Conservation (phyloP, 2,888 invertebrate species). For the Drosophila flavopinicola region DNA sequence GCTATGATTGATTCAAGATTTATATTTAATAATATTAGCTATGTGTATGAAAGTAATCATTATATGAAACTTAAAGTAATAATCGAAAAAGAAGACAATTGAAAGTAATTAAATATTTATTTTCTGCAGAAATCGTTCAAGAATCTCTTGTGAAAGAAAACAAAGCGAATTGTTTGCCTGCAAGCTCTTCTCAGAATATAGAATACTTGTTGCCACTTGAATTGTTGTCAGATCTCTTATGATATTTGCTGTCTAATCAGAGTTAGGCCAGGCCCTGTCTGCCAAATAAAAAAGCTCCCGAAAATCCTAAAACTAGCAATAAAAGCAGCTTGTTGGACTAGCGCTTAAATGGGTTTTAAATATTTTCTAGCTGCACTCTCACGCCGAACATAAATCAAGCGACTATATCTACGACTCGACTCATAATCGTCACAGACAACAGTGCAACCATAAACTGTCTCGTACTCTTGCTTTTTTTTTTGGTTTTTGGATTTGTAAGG, state of each 20-base stretch:
- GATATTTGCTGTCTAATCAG: constrained; percentile 8
- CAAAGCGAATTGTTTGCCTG: neutral
- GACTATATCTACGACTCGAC: constrained; percentile 27
- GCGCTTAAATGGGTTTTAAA: constrained; percentile 43
- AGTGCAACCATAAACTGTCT: constrained; percentile 58
- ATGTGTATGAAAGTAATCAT: too few species aligned
- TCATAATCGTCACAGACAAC: constrained; percentile 44
- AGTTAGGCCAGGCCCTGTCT: constrained; percentile 34
- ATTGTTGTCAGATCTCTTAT: neutral
- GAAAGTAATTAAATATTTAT: too few species aligned
- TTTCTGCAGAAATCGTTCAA: too few species aligned
- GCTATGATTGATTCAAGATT: too few species aligned
- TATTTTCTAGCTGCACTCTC: constrained; percentile 54
- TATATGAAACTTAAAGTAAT: too few species aligned
- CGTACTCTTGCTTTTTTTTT: too few species aligned
- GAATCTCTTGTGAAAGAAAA: neutral
- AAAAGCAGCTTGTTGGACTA: constrained; percentile 61
- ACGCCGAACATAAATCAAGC: constrained; percentile 65
- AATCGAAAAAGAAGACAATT: too few species aligned
- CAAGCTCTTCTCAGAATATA: neutral
- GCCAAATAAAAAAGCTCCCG: constrained; percentile 42
- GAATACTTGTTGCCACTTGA: neutral
- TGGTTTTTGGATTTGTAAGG: constrained; percentile 41
- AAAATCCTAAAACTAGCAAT: constrained; percentile 34
- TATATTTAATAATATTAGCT: too few species aligned